Evolutionary conservation across 2,888 invertebrate genomes (phyloP).

Genomic region (Piscicola geometra): DNA sequence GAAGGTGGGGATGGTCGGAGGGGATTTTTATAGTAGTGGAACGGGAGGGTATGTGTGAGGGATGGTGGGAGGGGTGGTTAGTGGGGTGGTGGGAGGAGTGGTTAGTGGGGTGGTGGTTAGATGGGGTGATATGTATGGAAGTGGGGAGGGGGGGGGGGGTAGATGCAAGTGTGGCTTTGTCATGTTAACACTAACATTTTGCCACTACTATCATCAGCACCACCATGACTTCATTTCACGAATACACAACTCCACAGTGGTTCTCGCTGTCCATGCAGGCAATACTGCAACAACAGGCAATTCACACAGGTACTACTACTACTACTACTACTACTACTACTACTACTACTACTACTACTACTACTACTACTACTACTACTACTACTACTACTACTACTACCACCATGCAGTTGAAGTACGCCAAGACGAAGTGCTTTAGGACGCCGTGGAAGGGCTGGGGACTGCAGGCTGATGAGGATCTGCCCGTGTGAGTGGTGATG

Average conservation of each 20-base stretch:
- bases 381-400: not conserved
- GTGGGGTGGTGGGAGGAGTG: too few relatives aligned
- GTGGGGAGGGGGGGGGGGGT: too few relatives aligned
- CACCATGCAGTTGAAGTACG: conserved; percentile 65
- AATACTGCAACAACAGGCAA: conserved; percentile 85
- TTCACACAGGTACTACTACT: conserved; percentile 60
- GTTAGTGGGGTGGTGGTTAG: too few relatives aligned
- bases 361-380: not conserved
- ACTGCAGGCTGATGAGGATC: conserved; percentile 69
- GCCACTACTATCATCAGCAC: too few relatives aligned
- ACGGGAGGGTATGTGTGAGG: too few relatives aligned
- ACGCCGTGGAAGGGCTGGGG: conserved; percentile 90
- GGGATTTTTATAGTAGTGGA: too few relatives aligned
- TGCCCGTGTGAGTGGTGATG: conserved; percentile 62
- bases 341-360: not conserved
- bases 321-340: not conserved
- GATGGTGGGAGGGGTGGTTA: too few relatives aligned
- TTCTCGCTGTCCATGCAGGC: conserved; percentile 78
- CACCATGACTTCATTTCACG: too few relatives aligned
- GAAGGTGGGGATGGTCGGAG: too few relatives aligned
- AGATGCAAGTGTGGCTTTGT: too few relatives aligned
- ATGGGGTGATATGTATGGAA: too few relatives aligned
- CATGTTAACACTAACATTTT: too few relatives aligned
- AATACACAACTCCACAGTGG: conserved; percentile 65
- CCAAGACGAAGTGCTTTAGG: conserved; percentile 69